Base-by-base conservation (phyloP, 2,113 vertebrate species). In the Eidolon helvum region DNA sequence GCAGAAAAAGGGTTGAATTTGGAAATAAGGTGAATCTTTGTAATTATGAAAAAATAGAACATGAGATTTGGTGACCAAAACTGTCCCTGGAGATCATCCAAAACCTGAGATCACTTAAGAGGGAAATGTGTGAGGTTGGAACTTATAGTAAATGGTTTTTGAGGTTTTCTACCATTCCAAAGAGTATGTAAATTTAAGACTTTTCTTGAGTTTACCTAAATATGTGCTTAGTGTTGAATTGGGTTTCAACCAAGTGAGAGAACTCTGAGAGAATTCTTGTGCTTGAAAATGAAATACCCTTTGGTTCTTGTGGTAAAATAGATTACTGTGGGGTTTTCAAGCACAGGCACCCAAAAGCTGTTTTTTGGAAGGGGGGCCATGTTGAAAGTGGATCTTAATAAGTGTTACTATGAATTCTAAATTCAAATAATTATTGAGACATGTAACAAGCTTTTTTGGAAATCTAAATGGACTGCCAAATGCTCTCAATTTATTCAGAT, bases 301-400 rank as follows among this genome's bases (percentile, higher is more conserved):
- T 92, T 92, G 77, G 77, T 95, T 98, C 98, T 98, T 95, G 96
- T 97, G 97, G 90, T 97, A 86, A 50, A 30, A 91, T 69, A 48
- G 82, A 94, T 93, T 92, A 93, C 71, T 92, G 77, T 98, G 97
- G 86, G 90, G 2, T 59, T 79, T 68, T 50, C 68, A 55, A 14
- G 26, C 7, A 0, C 5, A 38, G 11, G 26, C 10, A 0, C 4
- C 83, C 69, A 78, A 83, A 96, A 90, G 55, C 33, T 96, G 38
- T 2, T 95, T 10, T 97, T 97, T 66, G 97, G 97, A 93, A 94
- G 24, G 28, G 94, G 97, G 45, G 95, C 95, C 21, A 28, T 43
- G 33, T 74, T 98, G 90, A 95, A 97, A 43, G 97, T 98, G 85
- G 5, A 90, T 78, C 50, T 84, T 69, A 84, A 94, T 97, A 96